A percentile compares a stretch with the other conserved stretches of the same genome.
Conservation (phyloP, 1,140 invertebrate species). For the Yoshiicerus persimilis region DNA sequence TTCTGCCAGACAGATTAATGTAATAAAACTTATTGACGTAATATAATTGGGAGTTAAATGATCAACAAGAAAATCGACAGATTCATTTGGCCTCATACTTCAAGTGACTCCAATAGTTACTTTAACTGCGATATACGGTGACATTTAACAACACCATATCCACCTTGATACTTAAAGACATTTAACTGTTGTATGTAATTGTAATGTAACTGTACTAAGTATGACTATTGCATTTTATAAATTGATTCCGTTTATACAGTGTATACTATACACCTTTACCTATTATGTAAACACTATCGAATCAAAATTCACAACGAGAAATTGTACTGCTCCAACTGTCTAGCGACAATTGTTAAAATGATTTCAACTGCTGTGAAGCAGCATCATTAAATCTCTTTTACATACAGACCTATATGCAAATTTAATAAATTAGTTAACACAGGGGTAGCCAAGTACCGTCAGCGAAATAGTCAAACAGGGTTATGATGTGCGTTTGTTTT, state of each 20-base stretch:
- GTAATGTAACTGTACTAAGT: no score
- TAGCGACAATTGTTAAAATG: no score
- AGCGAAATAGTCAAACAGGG: no score
- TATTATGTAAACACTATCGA: neutral
- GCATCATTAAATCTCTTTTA: no score
- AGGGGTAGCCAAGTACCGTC: no score
- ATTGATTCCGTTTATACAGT: neutral
- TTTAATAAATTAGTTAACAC: no score
- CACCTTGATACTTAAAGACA: neutral
- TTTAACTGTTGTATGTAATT: no score
- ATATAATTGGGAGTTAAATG: neutral
- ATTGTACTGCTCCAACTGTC: no score
- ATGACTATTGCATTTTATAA: neutral
- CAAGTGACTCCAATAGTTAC: neutral
- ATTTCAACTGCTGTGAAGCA: no score
- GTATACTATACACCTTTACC: neutral
- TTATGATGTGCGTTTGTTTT: no score
- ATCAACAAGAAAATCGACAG: neutral
- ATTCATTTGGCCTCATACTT: conserved; percentile 3
- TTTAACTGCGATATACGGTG: neutral
- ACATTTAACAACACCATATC: neutral
- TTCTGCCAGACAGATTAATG: neutral
- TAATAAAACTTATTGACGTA: neutral
- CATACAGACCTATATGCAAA: no score
- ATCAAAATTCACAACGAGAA: neutral